A percentile compares a stretch with the other conserved stretches of the same genome.
Evolutionary conservation across 2,113 vertebrate species (phyloP).

Genomic region (Poeciliopsis retropinna): DNA sequence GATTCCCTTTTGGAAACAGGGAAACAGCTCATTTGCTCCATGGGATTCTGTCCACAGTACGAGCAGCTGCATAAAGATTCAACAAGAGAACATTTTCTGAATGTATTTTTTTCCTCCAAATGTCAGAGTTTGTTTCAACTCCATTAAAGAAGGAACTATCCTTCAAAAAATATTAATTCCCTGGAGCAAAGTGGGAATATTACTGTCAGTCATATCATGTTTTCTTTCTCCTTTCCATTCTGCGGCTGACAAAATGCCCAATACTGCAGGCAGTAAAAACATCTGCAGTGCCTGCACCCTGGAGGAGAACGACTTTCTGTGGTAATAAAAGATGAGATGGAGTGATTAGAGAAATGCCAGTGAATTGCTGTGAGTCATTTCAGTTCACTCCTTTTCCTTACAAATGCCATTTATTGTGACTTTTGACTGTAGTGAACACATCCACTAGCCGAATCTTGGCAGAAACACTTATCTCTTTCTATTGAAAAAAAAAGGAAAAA

Average conservation of each 20-base stretch:
- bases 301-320: slow-evolving; percentile 53
- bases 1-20: slow-evolving; percentile 1
- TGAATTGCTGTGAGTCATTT: slow-evolving; percentile 58
- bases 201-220: slow-evolving; percentile 50
- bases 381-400: slow-evolving; percentile 36
- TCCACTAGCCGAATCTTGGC: slow-evolving; percentile 52
- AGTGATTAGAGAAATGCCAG: slow-evolving; percentile 76
- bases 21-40: not conserved
- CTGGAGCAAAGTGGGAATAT: slow-evolving; percentile 48
- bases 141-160: slow-evolving; percentile 1
- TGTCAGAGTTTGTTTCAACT: slow-evolving; percentile 33
- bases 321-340: slow-evolving; percentile 74
- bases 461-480: slow-evolving; percentile 25
- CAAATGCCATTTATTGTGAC: slow-evolving; percentile 50
- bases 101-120: slow-evolving; percentile 20
- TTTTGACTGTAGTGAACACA: slow-evolving; percentile 44
- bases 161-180: slow-evolving; percentile 46
- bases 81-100: slow-evolving; percentile 23
- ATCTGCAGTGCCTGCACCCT: slow-evolving; percentile 59
- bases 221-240: slow-evolving; percentile 49
- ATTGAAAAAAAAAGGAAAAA: slow-evolving; percentile 31
- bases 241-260: slow-evolving; percentile 58
- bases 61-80: slow-evolving; percentile 28
- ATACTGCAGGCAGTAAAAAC: slow-evolving; percentile 58
- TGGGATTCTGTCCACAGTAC: slow-evolving; percentile 22